Percentiles rank a stretch among this genome's conserved stretches.
Conservation (phyloP, 2,888 invertebrate genomes). For the Quadroppia sp. region DNA sequence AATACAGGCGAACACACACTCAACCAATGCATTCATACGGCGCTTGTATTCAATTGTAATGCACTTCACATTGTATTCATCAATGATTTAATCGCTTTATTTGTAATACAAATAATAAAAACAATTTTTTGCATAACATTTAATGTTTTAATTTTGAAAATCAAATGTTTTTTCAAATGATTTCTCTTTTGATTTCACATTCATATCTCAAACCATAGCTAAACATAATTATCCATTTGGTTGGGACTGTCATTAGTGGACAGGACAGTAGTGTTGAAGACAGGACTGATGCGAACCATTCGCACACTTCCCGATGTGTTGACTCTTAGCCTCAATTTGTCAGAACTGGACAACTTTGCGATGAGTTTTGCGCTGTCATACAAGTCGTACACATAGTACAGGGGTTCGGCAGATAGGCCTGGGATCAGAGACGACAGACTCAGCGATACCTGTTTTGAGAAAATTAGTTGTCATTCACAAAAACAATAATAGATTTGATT, state of each 20-base stretch:
- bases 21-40: no score
- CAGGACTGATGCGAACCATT: conserved; percentile 34
- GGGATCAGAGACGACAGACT: conserved; percentile 18
- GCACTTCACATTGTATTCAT: no score
- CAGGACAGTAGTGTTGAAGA: not conserved
- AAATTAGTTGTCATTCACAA: conserved; percentile 5
- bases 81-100: no score
- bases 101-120: no score
- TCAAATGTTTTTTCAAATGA: no score
- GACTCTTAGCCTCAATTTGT: conserved; percentile 24
- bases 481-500: not conserved
- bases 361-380: conserved; percentile 5
- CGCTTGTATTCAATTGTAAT: no score
- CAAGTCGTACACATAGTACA: conserved; percentile 33
- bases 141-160: no score
- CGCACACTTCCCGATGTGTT: conserved; percentile 36
- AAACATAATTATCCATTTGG: not conserved
- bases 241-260: not conserved
- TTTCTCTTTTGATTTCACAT: no score
- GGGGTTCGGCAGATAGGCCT: not conserved
- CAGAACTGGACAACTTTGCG: not conserved
- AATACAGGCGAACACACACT: no score
- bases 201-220: not conserved
- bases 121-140: no score
- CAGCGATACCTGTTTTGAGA: conserved; percentile 21